phyloP scores from a whole-genome alignment of 2,113 vertebrate genomes.

The Oophaga pumilio region DNA sequence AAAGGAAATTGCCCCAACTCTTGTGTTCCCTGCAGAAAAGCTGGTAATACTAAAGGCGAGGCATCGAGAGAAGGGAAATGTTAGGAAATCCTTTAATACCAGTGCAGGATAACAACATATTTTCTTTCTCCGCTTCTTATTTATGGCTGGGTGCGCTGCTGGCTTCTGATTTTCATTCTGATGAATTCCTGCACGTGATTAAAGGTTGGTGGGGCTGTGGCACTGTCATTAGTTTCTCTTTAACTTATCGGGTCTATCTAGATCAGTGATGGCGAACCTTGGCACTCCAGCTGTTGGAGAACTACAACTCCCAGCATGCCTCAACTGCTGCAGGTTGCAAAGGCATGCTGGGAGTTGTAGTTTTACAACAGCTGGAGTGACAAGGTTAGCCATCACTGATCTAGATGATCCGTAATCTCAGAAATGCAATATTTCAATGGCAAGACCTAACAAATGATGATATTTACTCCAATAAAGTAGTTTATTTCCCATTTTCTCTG shows the following conservation, averaged over 20 bases:
- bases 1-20: slow-evolving; percentile 1
- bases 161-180: not conserved
- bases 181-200: not conserved
- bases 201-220: not conserved
- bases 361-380: too few species aligned
- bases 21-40: slow-evolving; percentile 5
- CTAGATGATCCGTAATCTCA: not conserved
- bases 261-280: too few species aligned
- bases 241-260: slow-evolving; percentile 1
- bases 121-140: not conserved
- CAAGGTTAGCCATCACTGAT: too few species aligned
- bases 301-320: too few species aligned
- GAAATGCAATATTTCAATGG: not conserved
- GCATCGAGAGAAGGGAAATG: not conserved
- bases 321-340: too few species aligned
- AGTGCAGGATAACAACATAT: not conserved
- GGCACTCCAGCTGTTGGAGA: too few species aligned
- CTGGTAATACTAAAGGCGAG: not conserved
- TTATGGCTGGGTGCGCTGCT: not conserved
- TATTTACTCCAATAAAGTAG: not conserved
- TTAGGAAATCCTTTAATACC: not conserved
- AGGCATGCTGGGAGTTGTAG: too few species aligned
- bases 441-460: not conserved
- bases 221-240: not conserved
- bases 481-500: not conserved